Base-by-base conservation (phyloP, 1,140 invertebrate genomes). In the Zaprionus nigranus region DNA sequence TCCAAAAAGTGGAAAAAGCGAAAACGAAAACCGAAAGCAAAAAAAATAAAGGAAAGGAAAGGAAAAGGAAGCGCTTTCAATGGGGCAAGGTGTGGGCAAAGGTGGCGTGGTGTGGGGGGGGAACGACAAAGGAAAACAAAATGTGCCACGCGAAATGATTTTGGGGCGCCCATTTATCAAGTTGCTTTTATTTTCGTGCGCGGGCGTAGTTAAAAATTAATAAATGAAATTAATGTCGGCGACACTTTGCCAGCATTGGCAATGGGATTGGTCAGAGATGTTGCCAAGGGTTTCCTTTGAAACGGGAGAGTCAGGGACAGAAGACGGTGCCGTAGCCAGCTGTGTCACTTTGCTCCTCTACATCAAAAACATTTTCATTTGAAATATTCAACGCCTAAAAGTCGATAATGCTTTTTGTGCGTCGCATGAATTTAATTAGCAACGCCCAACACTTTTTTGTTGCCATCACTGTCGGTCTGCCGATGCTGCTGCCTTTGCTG, bases 191-290 rank as follows among this genome's bases (percentile, higher is more conserved):
- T 88, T 90, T 88, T 75, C 68, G 71, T 81, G 85, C 84, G 84
- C 75, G 85, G 85, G 84, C 85, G 84, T 88, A 88, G 84, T 88
- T 88, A 90, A 90, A 90, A 90, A 90, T 90, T 90, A 90, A 90
- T 90, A 90, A 90, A 90, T 90, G 86, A 90, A 90, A 90, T 90
- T 90, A 90, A 90, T 90, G 85, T 82, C 76, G 82, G 76, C 85
- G 85, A 90, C 85, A 90, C 85, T 90, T 90, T 77, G 71, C 57
- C 49, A 46, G 30, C 13, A 53, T 22, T 30, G 81, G 67, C 62
- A 64, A 43, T 77, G 77, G 60, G 63, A 77, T 70, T 79, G 76
- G 79, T 59, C 76, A 75, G 71, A 79, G 80, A 83, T 53, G 85
- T 90, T 90, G 79, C 81, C 85, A 90, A 79, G 85, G 85, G 80